Percentiles rank a stretch among this genome's conserved stretches.
Conservation (phyloP, 2,113 vertebrate species). For the Bubo bubo region DNA sequence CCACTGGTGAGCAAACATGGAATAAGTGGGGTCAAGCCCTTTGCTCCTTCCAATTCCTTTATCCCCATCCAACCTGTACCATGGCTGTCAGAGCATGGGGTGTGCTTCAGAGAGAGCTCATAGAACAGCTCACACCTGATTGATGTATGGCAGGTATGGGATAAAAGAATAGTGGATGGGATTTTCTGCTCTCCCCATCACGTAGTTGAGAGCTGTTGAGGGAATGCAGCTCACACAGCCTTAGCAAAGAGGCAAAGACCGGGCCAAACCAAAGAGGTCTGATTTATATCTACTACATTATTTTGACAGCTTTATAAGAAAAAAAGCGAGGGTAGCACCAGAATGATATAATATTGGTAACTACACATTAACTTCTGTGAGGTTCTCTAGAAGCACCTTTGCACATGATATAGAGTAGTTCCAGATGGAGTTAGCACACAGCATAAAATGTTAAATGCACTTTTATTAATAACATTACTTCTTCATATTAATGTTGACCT, state of each 20-base stretch:
- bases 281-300: neutral
- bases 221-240: accelerated
- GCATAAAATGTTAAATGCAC: neutral
- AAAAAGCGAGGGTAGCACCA: neutral
- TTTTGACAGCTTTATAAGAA: neutral
- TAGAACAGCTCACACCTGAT: neutral
- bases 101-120: neutral
- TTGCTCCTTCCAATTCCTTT: neutral
- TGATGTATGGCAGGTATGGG: neutral
- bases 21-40: neutral
- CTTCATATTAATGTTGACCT: neutral
- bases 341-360: neutral
- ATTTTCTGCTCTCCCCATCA: neutral
- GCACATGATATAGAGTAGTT: neutral
- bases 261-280: neutral
- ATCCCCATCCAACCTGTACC: neutral
- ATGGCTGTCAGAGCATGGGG: accelerated
- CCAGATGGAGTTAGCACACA: neutral
- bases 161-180: neutral
- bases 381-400: neutral
- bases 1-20: accelerated
- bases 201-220: neutral
- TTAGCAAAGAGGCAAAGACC: neutral
- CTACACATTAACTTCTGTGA: neutral
- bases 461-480: neutral